A percentile compares a stretch with the other conserved stretches of the same genome.
Evolutionary conservation across 2,888 invertebrate genomes (phyloP).

Genomic region (Empis stercorea): DNA sequence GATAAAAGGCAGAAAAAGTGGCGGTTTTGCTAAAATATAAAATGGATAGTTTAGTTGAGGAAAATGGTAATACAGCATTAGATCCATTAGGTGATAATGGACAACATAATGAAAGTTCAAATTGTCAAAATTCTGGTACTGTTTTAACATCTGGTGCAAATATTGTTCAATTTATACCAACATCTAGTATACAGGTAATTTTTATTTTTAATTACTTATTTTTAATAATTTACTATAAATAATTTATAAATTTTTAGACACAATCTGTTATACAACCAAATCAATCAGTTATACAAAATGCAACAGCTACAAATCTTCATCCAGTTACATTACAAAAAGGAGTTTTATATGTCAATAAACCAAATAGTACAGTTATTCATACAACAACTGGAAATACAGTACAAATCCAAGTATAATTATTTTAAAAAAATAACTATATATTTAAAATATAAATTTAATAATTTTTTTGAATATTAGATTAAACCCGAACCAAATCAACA

Average conservation of each 20-base stretch:
- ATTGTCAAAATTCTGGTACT: constrained; percentile 17
- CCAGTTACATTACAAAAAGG: constrained; percentile 74
- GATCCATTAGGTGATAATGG: constrained; percentile 37
- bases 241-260: constrained; percentile 52
- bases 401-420: neutral
- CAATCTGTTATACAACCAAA: constrained; percentile 94
- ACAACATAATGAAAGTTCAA: neutral
- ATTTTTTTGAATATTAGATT: constrained; percentile 39
- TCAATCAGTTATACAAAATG: constrained; percentile 91
- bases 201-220: neutral
- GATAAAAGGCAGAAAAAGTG: neutral
- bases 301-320: constrained; percentile 71
- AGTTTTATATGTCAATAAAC: constrained; percentile 80
- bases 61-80: constrained; percentile 55
- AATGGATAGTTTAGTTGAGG: constrained; percentile 89
- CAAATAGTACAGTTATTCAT: constrained; percentile 86
- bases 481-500: constrained; percentile 49
- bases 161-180: constrained; percentile 75
- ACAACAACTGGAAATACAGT: constrained; percentile 46
- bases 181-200: constrained; percentile 53
- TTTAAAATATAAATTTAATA: neutral
- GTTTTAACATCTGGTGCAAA: constrained; percentile 50
- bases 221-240: neutral
- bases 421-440: neutral
- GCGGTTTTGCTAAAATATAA: constrained; percentile 14